Base-by-base conservation (phyloP, 2,797 vertebrate species). In the Leptoclinus maculatus region DNA sequence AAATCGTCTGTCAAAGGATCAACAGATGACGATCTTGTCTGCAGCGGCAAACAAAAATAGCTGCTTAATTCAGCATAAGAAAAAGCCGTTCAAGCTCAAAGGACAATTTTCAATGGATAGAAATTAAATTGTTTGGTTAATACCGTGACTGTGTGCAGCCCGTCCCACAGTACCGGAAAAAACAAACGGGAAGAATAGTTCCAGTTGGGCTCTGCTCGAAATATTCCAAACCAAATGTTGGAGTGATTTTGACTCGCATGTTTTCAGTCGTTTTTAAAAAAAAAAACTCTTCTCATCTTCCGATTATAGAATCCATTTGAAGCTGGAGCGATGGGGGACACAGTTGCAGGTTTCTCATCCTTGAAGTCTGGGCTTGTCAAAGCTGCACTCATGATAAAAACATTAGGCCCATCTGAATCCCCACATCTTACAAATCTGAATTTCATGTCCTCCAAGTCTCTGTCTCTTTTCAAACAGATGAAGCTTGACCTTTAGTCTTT, bases 251-350 rank as follows among this genome's bases (percentile, higher is more conserved):
- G 9, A 39, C 53, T 83, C 71, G 53, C 76, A 47, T 72, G 27
- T 39, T 45, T 74, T 76, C 70, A 66, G 32, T 57, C 36, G 56
- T 65, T n/a, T 12, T 3, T 23, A 49, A 49, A 51, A 51, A 32
- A 32, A 4, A 17, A 45, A 17, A n/a, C 32, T 3, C 54, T 25
- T 71, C 59, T 74, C 49, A 45, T 83, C 79, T n/a, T 69, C 78
- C 74, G 56, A 79, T 82, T 25, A 56, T n/a, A 66, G 74, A 87
- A 74, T 87, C 82, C 73, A 16, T 79, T 56, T 81, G 80, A 75
- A 77, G 76, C 51, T 0, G n/a, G 57, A 41, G 69, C 3, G 13
- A 66, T 1, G 60, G 39, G 23, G 43, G 57, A 54, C 72, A 68
- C 69, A 10, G 62, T 10, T 6, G 11, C 77, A 71, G 58, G 54